Percentiles rank a stretch among this genome's conserved stretches.
Conservation (phyloP, 2,888 invertebrate genomes). For the Macaria liturata region DNA sequence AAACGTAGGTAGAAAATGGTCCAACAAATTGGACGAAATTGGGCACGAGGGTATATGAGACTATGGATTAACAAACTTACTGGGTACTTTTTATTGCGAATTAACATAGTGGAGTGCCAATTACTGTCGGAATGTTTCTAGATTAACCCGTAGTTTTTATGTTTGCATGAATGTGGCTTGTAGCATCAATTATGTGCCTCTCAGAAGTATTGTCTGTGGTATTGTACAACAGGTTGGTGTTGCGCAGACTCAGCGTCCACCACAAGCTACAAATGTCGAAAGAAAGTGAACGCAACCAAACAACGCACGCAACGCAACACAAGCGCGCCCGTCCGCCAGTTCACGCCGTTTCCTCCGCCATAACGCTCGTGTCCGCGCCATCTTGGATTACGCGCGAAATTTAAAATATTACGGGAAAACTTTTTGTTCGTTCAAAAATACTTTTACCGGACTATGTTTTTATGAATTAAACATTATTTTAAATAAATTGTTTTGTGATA, state of each 20-base stretch:
- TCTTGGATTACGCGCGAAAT: conserved; percentile 39
- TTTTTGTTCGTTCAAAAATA: conserved; percentile 1
- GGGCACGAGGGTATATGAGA: too few relatives aligned
- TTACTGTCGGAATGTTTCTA: too few relatives aligned
- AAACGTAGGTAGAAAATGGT: too few relatives aligned
- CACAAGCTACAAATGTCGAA: conserved; percentile 65
- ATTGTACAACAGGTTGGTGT: conserved; percentile 36
- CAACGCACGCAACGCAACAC: conserved; percentile 37
- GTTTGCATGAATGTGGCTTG: too few relatives aligned
- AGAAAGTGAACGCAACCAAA: conserved; percentile 80
- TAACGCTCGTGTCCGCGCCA: conserved; percentile 35
- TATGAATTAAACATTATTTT: conserved; percentile 17
- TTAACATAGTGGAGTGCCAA: too few relatives aligned
- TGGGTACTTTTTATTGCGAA: too few relatives aligned
- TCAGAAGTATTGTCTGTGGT: conserved; percentile 15
- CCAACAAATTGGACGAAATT: too few relatives aligned
- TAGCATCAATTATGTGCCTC: conserved; percentile 7
- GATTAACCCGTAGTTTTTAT: too few relatives aligned
- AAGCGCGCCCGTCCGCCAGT: conserved; percentile 43
- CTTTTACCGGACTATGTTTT: not conserved
- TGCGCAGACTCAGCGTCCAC: conserved; percentile 60
- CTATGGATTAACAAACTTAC: too few relatives aligned
- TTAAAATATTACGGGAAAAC: conserved; percentile 25
- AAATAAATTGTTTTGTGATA: conserved; percentile 12
- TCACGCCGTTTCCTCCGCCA: conserved; percentile 43